Evolutionary conservation across 1,140 invertebrate species (phyloP).

Genomic region (Caenorhabditis briggsae): DNA sequence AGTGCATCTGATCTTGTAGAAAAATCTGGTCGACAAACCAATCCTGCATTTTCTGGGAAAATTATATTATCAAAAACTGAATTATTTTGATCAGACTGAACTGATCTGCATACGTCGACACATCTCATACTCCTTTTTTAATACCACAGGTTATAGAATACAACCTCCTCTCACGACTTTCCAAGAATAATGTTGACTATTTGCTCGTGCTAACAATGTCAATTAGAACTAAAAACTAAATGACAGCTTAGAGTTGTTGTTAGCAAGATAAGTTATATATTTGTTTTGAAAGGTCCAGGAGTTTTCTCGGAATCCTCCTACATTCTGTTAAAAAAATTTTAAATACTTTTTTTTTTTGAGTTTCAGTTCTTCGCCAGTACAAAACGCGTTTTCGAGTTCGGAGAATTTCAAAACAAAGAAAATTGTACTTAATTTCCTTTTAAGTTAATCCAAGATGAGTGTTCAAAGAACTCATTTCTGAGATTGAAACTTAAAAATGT

Average conservation of each 20-base stretch:
- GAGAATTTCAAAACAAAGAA: no score
- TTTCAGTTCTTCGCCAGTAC: no score
- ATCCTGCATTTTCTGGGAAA: conserved; percentile 1
- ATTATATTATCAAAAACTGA: not conserved
- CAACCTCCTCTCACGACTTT: not conserved
- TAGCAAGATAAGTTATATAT: not conserved
- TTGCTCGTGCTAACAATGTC: conserved; percentile 20
- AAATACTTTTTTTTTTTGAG: no score
- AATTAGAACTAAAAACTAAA: not conserved
- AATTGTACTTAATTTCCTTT: no score
- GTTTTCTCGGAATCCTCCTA: not conserved
- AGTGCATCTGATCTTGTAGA: no score
- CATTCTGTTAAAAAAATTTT: no score
- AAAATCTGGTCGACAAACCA: not conserved
- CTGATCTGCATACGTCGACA: not conserved
- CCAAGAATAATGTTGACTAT: not conserved
- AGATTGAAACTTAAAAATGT: no score
- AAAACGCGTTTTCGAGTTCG: no score
- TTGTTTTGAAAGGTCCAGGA: not conserved
- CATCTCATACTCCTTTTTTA: not conserved
- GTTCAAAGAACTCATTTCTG: no score
- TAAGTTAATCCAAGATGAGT: no score
- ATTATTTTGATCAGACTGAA: not conserved
- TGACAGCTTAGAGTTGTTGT: conserved; percentile 3
- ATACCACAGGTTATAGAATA: not conserved